phyloP scores from a whole-genome alignment of 2,797 vertebrate species.

The Acipenser ruthenus region DNA sequence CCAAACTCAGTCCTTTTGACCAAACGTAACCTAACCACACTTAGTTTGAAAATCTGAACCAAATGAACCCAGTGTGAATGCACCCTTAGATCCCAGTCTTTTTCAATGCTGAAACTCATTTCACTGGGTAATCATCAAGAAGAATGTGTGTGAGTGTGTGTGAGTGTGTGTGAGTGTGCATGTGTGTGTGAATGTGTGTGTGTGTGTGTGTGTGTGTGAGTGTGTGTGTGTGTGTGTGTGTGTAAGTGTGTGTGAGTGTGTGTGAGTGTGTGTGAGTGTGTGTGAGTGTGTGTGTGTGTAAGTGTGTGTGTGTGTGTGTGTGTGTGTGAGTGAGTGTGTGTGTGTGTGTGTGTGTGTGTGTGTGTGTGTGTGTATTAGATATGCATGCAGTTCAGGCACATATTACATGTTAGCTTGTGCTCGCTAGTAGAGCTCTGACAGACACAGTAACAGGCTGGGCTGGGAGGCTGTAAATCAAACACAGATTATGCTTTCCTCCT shows the following conservation, averaged over 20 bases:
- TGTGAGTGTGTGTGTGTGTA: neutral
- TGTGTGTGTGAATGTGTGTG: slow-evolving; percentile 14
- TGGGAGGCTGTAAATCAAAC: slow-evolving; percentile 1
- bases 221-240: slow-evolving; percentile 9
- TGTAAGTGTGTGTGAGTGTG: neutral
- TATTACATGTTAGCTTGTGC: too few relatives aligned
- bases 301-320: neutral
- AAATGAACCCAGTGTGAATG: neutral
- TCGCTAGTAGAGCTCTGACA: too few relatives aligned
- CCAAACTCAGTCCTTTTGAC: too few relatives aligned
- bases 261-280: too few relatives aligned
- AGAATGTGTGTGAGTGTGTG: neutral
- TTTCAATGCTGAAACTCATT: slow-evolving; percentile 29
- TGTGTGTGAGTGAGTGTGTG: too few relatives aligned
- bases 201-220: neutral
- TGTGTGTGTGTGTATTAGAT: too few relatives aligned
- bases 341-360: too few relatives aligned
- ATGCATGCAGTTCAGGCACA: too few relatives aligned
- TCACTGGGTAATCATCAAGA: slow-evolving; percentile 9
- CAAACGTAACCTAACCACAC: too few relatives aligned
- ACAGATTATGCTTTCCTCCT: neutral
- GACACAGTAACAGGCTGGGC: too few relatives aligned
- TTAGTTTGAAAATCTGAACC: neutral
- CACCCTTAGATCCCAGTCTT: slow-evolving; percentile 9
- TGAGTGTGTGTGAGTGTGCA: slow-evolving; percentile 3